phyloP scores from a whole-genome alignment of 2,888 invertebrate genomes.

The Chloromyia formosa region DNA sequence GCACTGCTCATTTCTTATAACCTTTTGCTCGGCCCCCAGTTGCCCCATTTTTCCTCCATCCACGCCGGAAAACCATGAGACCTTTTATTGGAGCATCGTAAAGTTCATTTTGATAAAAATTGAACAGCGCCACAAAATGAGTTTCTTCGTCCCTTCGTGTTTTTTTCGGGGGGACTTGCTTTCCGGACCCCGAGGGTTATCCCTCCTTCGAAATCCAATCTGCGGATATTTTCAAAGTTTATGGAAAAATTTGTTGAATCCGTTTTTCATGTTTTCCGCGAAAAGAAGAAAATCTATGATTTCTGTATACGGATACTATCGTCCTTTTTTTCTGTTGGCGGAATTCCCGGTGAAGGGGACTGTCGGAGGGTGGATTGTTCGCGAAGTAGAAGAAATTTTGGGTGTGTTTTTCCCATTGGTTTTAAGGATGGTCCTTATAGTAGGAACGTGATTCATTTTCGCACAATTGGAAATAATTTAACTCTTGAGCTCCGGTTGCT shows the following conservation, averaged over 20 bases:
- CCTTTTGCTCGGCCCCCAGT: not conserved
- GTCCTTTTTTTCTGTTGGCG: not conserved
- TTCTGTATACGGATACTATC: not conserved
- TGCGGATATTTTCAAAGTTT: conserved; percentile 26
- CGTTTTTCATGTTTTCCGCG: conserved; percentile 19
- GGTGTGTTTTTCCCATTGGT: too few relatives aligned
- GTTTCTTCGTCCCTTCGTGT: conserved; percentile 10
- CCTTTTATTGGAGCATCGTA: conserved; percentile 42
- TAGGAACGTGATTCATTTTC: not conserved
- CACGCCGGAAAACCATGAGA: not conserved
- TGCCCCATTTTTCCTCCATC: conserved; percentile 7
- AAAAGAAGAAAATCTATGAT: not conserved
- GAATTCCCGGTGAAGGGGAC: not conserved
- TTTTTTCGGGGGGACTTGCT: not conserved
- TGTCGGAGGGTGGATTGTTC: not conserved
- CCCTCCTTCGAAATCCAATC: conserved; percentile 3
- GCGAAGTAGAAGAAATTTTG: not conserved
- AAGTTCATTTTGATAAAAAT: conserved; percentile 45
- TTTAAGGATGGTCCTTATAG: too few relatives aligned
- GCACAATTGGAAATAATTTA: conserved; percentile 7
- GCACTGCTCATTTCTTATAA: conserved; percentile 35
- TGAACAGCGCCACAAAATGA: conserved; percentile 41
- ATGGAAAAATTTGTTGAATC: conserved; percentile 41
- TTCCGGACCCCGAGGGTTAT: not conserved
- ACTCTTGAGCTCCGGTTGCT: not conserved